A percentile compares a stretch with the other conserved stretches of the same genome.
Evolutionary conservation across 2,113 vertebrate species (phyloP).

Genomic region (Vulpes vulpes): DNA sequence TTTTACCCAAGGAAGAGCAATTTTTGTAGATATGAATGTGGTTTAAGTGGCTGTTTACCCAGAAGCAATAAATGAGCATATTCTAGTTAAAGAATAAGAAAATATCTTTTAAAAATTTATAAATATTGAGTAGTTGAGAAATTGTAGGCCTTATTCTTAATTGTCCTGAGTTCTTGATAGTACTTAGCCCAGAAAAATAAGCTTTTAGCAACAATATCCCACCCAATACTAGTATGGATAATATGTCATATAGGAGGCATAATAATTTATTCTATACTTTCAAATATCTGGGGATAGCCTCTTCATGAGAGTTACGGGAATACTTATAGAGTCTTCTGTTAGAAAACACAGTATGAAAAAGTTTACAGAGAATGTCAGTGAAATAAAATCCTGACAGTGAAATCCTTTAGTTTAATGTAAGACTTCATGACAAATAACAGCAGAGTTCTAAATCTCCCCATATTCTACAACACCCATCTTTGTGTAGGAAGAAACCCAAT

Average conservation of each 20-base stretch:
- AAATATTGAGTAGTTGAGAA: conserved; percentile 40
- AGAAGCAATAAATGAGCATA: conserved; percentile 9
- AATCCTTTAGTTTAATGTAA: conserved; percentile 6
- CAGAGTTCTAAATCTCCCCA: neutral
- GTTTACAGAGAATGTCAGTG: conserved; percentile 25
- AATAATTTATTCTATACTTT: conserved; percentile 17
- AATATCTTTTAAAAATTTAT: conserved; percentile 37
- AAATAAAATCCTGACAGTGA: neutral
- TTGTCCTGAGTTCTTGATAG: neutral
- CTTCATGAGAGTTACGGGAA: neutral
- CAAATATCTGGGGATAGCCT: neutral
- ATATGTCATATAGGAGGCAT: neutral
- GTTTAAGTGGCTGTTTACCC: conserved; percentile 29
- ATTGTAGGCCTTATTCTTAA: neutral
- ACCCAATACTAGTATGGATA: neutral
- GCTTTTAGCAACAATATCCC: conserved; percentile 2
- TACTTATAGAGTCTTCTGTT: conserved; percentile 5
- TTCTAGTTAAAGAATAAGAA: conserved; percentile 49
- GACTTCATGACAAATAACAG: neutral
- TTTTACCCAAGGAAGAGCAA: neutral
- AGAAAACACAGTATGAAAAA: neutral
- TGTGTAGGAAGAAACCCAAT: neutral
- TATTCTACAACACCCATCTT: neutral
- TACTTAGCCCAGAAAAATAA: conserved; percentile 36
- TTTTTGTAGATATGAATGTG: conserved; percentile 12